Percentiles rank a stretch among this genome's conserved stretches.
Evolutionary conservation across 2,113 vertebrate genomes (phyloP).

Genomic region (Onychorhynchus coronatus): DNA sequence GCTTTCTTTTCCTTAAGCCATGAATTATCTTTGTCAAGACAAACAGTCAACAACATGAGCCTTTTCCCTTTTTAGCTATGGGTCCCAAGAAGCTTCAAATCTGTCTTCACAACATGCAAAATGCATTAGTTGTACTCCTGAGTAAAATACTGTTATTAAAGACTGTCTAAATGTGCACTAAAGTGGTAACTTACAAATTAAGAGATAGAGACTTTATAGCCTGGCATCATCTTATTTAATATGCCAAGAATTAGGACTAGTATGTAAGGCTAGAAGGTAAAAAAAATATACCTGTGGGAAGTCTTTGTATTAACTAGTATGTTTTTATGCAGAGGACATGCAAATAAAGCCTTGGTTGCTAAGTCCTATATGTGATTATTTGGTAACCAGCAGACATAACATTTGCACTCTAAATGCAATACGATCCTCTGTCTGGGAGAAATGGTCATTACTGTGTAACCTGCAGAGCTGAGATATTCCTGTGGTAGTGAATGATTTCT

Average conservation of each 20-base stretch:
- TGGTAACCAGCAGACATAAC: background rate
- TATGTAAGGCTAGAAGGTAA: background rate
- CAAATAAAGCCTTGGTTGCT: background rate
- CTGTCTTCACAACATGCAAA: background rate
- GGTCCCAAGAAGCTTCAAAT: background rate
- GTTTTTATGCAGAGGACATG: background rate
- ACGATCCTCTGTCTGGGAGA: background rate
- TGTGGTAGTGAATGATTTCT: background rate
- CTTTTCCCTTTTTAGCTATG: background rate
- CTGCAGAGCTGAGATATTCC: background rate
- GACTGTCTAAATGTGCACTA: background rate
- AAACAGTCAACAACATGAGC: background rate
- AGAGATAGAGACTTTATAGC: background rate
- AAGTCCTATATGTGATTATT: background rate
- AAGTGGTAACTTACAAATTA: background rate
- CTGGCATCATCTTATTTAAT: background rate
- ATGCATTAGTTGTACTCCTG: background rate
- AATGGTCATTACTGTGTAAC: background rate
- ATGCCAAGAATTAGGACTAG: background rate
- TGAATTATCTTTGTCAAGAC: background rate
- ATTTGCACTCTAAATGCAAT: constrained; percentile 6
- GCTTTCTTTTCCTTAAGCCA: background rate
- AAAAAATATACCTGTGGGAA: background rate
- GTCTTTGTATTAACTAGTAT: background rate
- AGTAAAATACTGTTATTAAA: background rate